A percentile compares a stretch with the other conserved stretches of the same genome.
These are phyloP conservation scores for Leucoma salicis DNA, from an alignment of 2,888 invertebrate genomes.

Conservation along the genomic window DNA sequence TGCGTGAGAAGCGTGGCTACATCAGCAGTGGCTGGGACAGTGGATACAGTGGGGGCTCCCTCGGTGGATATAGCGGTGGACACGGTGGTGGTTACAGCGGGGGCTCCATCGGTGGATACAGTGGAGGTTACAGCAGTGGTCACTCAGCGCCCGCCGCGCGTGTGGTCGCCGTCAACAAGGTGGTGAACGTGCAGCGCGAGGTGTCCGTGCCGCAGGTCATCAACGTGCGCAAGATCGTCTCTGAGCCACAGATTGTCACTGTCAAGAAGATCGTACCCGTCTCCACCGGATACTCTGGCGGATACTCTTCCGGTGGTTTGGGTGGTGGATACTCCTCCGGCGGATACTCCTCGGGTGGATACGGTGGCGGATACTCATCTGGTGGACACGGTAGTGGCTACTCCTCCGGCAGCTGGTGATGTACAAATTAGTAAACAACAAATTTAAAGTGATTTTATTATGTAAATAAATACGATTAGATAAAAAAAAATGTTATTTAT, in stretches of 20 bases:
- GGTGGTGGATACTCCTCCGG: neutral
- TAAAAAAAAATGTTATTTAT: too few relatives aligned
- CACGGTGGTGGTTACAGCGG: conserved; percentile 22
- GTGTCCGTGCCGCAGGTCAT: conserved; percentile 48
- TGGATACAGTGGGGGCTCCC: neutral
- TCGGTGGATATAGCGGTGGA: conserved; percentile 3
- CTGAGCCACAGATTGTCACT: conserved; percentile 53
- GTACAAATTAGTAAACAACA: neutral
- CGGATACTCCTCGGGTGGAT: conserved; percentile 1
- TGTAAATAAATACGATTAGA: neutral
- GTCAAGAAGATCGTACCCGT: conserved; percentile 55
- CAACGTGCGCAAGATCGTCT: conserved; percentile 48
- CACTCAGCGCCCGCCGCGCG: neutral
- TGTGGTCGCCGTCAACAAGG: conserved; percentile 43
- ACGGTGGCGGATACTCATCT: conserved; percentile 2
- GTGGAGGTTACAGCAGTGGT: conserved; percentile 2
- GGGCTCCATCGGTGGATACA: neutral
- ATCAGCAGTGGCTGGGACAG: neutral
- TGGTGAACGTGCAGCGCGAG: conserved; percentile 49
- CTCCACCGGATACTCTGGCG: conserved; percentile 16
- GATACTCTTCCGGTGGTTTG: neutral
- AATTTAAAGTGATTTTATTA: neutral
- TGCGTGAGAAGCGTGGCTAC: conserved; percentile 4
- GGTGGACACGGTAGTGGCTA: neutral
- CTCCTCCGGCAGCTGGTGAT: neutral